These are phyloP conservation scores for Tuta absoluta DNA, from an alignment of 2,888 invertebrate genomes.

Conservation along the genomic window DNA sequence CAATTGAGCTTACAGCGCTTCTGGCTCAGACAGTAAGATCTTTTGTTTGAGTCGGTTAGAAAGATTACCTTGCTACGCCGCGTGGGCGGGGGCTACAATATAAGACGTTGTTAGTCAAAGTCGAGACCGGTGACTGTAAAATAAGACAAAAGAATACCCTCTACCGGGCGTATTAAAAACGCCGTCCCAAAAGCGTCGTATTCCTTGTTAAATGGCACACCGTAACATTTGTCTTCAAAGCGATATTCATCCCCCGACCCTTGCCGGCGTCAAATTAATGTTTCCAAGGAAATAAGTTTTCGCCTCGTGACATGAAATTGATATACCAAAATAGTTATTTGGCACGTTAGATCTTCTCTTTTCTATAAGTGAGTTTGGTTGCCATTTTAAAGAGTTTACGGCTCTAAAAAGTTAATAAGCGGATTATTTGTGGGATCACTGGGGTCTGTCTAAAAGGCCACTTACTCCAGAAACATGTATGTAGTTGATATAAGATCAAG, in stretches of 20 bases:
- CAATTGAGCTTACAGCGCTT: no score
- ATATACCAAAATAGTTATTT: no score
- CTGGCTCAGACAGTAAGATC: no score
- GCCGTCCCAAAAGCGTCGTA: neutral
- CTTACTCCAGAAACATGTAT: no score
- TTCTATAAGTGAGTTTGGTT: no score
- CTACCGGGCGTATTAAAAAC: slow-evolving; percentile 2
- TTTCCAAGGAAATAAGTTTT: neutral
- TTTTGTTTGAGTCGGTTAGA: neutral
- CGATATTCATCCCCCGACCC: neutral
- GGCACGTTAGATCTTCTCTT: no score
- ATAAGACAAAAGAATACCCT: neutral
- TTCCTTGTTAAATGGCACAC: neutral
- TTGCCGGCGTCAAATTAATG: neutral
- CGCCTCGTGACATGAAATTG: no score
- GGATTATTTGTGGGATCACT: no score
- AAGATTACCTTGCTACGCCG: neutral
- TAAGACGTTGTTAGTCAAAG: slow-evolving; percentile 5
- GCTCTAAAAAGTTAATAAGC: no score
- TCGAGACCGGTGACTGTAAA: neutral
- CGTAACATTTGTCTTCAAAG: neutral
- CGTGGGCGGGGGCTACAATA: neutral
- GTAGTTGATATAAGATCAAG: no score
- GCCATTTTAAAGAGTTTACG: no score
- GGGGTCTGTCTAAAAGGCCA: no score